Evolutionary conservation across 2,888 invertebrate genomes (phyloP), one percentile per base, ranked within the genome.

Genomic region (Diplazon laetatorius): DNA sequence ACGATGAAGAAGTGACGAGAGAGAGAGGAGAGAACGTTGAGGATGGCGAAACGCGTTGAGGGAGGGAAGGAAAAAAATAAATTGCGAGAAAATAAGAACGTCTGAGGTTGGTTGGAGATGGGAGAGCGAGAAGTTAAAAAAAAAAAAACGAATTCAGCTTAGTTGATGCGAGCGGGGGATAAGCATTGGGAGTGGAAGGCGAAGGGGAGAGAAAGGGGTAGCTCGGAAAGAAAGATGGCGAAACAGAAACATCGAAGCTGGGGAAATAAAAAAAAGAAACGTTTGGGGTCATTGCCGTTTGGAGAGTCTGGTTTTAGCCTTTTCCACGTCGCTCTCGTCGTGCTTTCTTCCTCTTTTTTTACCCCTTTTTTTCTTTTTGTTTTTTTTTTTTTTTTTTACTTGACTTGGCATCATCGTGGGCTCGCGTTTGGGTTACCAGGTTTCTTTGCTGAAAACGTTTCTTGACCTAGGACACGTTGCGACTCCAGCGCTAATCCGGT

Each of bases 281-380:
- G 80, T 88, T 87, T 85, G 78, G 82, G 88, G 87, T 89, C 89
- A 88, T 89, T 88, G 88, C 86, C 87, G 82, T 82, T n/a, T n/a
- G 76, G 50, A 76, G 55, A 76, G 66, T 76, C 78, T 80, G 71
- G 71, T 82, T 83, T 83, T 83, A 86, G 85, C 81, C 82, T 85
- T 83, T 83, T 83, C 77, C 35, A 65, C 63, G 66, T 72, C 55
- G 37, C 22, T 65, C 20, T 70, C n/a, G 55, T 44, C n/a, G 68
- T 44, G 57, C 73, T 74, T 65, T 18, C 3, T 63, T 6, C 35
- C 42, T 57, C 68, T 79, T 73, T 78, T 81, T 80, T 80, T 74
- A 83, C 6, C n/a, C n/a, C n/a, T n/a, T 46, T 69, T 59, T 44
- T 44, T 70, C n/a, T 60, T 44, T 16, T 70, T 44, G 57, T 75